Evolutionary conservation across 1,140 invertebrate genomes (phyloP).

Genomic region (Aphelinus certus): DNA sequence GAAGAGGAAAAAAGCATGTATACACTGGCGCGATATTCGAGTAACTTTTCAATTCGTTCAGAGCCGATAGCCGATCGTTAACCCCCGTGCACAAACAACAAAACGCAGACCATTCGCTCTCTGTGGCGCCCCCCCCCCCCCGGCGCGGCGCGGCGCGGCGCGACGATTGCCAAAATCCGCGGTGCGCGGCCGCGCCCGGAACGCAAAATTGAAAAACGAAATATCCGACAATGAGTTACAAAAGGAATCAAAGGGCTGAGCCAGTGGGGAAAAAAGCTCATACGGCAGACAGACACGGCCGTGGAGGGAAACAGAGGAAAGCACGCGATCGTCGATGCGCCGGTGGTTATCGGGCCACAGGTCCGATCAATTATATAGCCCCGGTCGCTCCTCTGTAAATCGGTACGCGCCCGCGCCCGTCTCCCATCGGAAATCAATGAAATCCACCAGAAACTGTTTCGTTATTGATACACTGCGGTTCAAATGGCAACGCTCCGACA

Average conservation of each 20-base stretch:
- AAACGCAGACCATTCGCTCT: too few species aligned
- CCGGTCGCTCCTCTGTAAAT: conserved; percentile 45
- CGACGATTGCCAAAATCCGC: neutral
- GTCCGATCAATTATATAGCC: conserved; percentile 53
- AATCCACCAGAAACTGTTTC: conserved; percentile 55
- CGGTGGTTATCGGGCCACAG: conserved; percentile 54
- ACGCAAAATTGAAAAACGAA: conserved; percentile 9
- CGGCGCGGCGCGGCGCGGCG: neutral
- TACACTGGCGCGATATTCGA: too few species aligned
- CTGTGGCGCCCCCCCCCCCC: too few species aligned
- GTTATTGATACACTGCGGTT: conserved; percentile 54
- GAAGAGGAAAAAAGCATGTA: too few species aligned
- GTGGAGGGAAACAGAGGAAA: conserved; percentile 8
- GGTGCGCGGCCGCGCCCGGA: neutral
- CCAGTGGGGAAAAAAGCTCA: too few species aligned
- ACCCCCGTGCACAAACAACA: too few species aligned
- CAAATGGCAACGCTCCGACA: conserved; percentile 41
- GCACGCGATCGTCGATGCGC: conserved; percentile 45
- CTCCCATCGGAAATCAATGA: conserved; percentile 57
- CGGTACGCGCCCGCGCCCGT: conserved; percentile 42
- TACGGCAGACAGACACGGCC: too few species aligned
- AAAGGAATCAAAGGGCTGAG: conserved; percentile 10
- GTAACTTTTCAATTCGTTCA: too few species aligned
- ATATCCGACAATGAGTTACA: conserved; percentile 10
- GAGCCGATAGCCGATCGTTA: too few species aligned